phyloP scores from a whole-genome alignment of 64 coral and sea anemone species.

The Hydrozoanthus tunicans region DNA sequence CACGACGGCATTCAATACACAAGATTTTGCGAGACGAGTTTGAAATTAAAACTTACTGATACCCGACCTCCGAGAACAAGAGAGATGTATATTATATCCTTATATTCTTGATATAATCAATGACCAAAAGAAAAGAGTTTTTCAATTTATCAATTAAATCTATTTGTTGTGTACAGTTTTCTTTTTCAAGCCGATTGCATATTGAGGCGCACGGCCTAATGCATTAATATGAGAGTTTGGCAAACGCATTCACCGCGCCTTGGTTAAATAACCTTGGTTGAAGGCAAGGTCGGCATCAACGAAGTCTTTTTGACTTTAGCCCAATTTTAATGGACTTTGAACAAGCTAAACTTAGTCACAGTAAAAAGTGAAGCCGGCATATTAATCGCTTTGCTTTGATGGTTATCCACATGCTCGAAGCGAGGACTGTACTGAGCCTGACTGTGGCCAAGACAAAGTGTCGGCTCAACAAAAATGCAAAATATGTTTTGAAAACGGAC shows the following conservation, averaged over 20 bases:
- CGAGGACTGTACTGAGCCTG: neutral
- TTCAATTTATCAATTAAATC: conserved; percentile 73
- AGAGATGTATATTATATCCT: conserved; percentile 28
- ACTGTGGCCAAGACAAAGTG: conserved; percentile 33
- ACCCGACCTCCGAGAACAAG: conserved; percentile 11
- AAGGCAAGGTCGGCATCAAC: neutral
- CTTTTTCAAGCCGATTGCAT: conserved; percentile 57
- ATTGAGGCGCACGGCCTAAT: conserved; percentile 19
- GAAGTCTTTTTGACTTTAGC: neutral
- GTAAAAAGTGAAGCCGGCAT: conserved; percentile 10
- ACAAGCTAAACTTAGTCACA: neutral
- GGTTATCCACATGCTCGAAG: neutral
- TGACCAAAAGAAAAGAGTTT: conserved; percentile 54
- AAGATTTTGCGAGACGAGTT: conserved; percentile 13
- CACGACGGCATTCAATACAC: neutral
- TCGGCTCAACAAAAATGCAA: conserved; percentile 18
- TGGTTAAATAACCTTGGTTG: neutral
- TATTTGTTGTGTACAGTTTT: conserved; percentile 66
- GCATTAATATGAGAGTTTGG: neutral
- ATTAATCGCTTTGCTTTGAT: conserved; percentile 27
- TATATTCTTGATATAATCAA: conserved; percentile 63
- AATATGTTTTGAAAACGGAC: conserved; percentile 29
- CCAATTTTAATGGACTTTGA: neutral
- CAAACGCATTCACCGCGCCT: neutral
- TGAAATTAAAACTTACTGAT: conserved; percentile 45